Base-by-base conservation (phyloP, 2,113 vertebrate species). In the Gambusia holbrooki region DNA sequence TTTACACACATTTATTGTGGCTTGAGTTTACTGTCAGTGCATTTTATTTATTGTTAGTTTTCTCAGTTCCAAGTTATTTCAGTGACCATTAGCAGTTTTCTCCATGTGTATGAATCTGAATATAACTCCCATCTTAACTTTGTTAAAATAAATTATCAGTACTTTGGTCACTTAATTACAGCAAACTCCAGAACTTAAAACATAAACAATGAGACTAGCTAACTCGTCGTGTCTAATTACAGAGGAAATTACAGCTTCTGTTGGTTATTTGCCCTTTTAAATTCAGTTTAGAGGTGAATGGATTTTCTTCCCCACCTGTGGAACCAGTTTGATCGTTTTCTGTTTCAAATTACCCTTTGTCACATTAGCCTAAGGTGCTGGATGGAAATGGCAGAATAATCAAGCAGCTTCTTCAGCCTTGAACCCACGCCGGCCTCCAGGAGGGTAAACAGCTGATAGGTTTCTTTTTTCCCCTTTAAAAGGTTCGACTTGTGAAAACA, bases 401-500 rank as follows among this genome's bases (percentile, higher is more conserved):
- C 77, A 83, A 63, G 77, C 32, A 77, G 27, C 58, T 28, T 88
- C 86, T 79, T 77, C 69, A 65, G 79, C 80, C 86, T 92, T 92
- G 84, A 90, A 87, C 86, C 29, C 35, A 37, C 13, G 82, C 84
- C 92, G 92, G 30, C 35, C 69, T 12, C 10, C n/a, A 40, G 65
- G 82, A 87, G 86, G 79, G 80, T 90, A 89, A 93, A 93, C 87
- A 93, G 73, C 84, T 92, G 83, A 84, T 80, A 79, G 78, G 40
- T 87, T 76, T 77, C 58, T 81, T 87, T 58, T 77, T 74, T 22
- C 66, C 72, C 86, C 65, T 15, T 42, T 13, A 42, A 42, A 42
- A 42, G 4, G 65, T 79, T 37, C 0, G 3, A 11, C 51, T 74
- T 35, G 70, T 78, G 71, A 78, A 88, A 82, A 83, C 66, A 87